These are phyloP conservation scores for Centrocercus urophasianus DNA, from an alignment of 2,113 vertebrate species.

Conservation along the genomic window DNA sequence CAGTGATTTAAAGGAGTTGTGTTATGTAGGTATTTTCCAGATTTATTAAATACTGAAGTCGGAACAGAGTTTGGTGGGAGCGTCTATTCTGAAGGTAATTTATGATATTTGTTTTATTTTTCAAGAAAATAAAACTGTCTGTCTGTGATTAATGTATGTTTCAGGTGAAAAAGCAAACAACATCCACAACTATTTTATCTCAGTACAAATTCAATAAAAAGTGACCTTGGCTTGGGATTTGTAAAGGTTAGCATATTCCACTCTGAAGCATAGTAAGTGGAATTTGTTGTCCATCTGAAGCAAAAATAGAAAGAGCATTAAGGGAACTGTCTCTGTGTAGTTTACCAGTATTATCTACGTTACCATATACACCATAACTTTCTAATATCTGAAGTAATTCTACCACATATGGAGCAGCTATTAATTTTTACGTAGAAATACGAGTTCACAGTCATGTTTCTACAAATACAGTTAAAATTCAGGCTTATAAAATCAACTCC, in stretches of 20 bases:
- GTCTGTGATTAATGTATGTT: neutral
- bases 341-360: neutral
- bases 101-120: neutral
- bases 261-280: neutral
- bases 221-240: neutral
- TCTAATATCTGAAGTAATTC: neutral
- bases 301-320: neutral
- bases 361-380: neutral
- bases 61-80: neutral
- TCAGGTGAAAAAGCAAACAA: neutral
- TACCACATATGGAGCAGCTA: neutral
- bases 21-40: neutral
- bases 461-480: neutral
- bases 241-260: neutral
- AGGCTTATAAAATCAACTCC: neutral
- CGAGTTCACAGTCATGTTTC: neutral
- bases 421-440: neutral
- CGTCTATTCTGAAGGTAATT: neutral
- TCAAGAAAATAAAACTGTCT: neutral
- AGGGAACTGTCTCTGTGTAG: neutral
- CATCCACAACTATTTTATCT: neutral
- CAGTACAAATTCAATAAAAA: neutral
- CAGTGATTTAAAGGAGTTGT: neutral
- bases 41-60: neutral
- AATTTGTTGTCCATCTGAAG: neutral